Evolutionary conservation across 2,888 invertebrate genomes (phyloP).

Genomic region (Muscina levida): DNA sequence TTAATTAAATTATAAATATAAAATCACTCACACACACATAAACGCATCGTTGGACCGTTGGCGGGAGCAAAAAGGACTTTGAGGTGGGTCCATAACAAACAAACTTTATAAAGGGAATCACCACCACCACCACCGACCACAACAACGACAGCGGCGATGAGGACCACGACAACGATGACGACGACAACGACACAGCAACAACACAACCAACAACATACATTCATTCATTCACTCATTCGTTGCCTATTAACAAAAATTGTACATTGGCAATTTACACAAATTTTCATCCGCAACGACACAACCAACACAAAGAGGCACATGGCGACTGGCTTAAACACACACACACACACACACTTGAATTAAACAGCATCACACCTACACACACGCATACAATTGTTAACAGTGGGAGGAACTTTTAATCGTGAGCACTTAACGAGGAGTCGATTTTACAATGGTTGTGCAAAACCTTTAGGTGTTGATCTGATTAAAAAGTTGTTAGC

Average conservation of each 20-base stretch:
- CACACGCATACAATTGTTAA: background rate
- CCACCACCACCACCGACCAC: conserved; percentile 23
- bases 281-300: conserved; percentile 50
- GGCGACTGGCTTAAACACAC: conserved; percentile 17
- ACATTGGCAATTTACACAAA: conserved; percentile 58
- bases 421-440: no score
- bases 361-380: background rate
- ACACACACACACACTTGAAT: conserved; percentile 2
- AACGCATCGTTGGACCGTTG: background rate
- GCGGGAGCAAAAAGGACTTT: conserved; percentile 11
- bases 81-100: background rate
- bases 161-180: background rate
- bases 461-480: no score
- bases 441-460: no score
- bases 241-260: conserved; percentile 54
- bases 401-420: no score
- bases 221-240: conserved; percentile 2
- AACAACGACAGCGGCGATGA: conserved; percentile 27
- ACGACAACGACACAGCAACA: conserved; percentile 39
- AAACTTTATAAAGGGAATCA: conserved; percentile 7
- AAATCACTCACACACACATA: conserved; percentile 1
- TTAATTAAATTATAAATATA: conserved; percentile 50
- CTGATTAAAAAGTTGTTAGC: no score
- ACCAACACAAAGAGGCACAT: conserved; percentile 21
- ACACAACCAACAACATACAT: no score